Conservation (phyloP, 2,888 invertebrate genomes). For the Troilus luridus region DNA sequence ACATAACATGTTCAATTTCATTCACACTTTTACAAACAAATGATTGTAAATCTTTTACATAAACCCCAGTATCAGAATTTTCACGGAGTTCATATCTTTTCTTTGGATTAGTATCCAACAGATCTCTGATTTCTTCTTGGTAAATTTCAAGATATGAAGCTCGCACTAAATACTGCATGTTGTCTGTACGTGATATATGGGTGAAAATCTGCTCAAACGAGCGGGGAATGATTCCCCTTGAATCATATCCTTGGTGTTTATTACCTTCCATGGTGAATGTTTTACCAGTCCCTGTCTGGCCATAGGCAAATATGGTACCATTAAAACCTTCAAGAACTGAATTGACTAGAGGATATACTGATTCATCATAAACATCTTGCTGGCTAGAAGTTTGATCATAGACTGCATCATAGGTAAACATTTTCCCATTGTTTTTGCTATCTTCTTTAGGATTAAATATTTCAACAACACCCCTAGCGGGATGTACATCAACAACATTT, state of each 20-base stretch:
- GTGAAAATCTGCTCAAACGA: slow-evolving; percentile 98
- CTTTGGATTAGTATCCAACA: slow-evolving; percentile 80
- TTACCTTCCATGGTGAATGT: slow-evolving; percentile 79
- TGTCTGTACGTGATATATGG: slow-evolving; percentile 91
- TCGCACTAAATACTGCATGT: slow-evolving; percentile 95
- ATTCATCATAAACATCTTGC: slow-evolving; percentile 94
- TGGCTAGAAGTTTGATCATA: slow-evolving; percentile 94
- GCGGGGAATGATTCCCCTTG: slow-evolving; percentile 91
- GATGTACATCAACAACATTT: slow-evolving; percentile 85
- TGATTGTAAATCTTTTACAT: slow-evolving; percentile 95
- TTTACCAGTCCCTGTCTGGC: slow-evolving; percentile 97
- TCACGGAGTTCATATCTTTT: slow-evolving; percentile 82
- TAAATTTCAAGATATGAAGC: slow-evolving; percentile 98
- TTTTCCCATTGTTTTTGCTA: slow-evolving; percentile 79
- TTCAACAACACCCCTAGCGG: slow-evolving; percentile 91
- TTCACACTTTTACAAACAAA: slow-evolving; percentile 93
- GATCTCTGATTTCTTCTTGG: slow-evolving; percentile 77
- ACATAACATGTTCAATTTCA: slow-evolving; percentile 96
- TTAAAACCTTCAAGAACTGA: slow-evolving; percentile 98
- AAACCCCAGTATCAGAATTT: slow-evolving; percentile 87
- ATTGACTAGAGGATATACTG: slow-evolving; percentile 93
- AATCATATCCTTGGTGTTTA: slow-evolving; percentile 70
- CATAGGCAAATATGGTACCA: slow-evolving; percentile 99
- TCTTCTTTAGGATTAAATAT: slow-evolving; percentile 86
- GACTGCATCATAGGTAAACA: slow-evolving; percentile 98